Base-by-base conservation (phyloP, 1,140 invertebrate genomes). In the Argopecten irradians region DNA sequence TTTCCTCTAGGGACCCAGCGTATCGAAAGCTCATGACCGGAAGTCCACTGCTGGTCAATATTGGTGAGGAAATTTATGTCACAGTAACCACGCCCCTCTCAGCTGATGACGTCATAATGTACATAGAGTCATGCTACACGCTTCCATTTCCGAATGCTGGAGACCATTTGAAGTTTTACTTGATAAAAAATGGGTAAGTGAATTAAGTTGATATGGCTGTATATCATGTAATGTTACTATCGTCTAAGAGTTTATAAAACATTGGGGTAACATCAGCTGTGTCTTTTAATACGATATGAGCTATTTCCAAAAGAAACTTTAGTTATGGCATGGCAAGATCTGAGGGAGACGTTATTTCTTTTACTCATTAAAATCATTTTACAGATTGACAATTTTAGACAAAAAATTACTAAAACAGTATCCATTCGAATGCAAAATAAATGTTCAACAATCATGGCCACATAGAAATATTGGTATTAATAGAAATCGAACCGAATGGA, bases 171-270 rank as follows among this genome's bases (percentile, higher is more conserved):
- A 85, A 84, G n/a, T 91, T 86, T 34, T 89, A 88, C 28, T 83
- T 91, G 3, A 89, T 91, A 8, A 46, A 82, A 83, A 88, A 90
- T 34, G 91, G 89, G 91, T 91, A 86, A 22, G 84, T 84, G n/a
- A 46, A 82, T 2, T 36, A 19, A 22, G 19, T 82, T 82, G 8
- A 83, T 9, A 22, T 83, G 86, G 7, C 28, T 36, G 39, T 5
- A 32, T 86, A 22, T 35, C 11, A 28, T 11, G 35, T 32, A n/a
- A 33, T 28, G 16, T 11, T 32, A 19, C 82, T 16, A 22, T 22
- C 16, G 13, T 22, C 82, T 32, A 14, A 83, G 11, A 22, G 33
- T n/a, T n/a, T n/a, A n/a, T n/a, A n/a, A n/a, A n/a, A n/a, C n/a
- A n/a, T n/a, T n/a, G n/a, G n/a, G n/a, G n/a, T n/a, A n/a, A n/a